phyloP scores from a whole-genome alignment of 1,140 invertebrate genomes.

The Nasonia vitripennis region DNA sequence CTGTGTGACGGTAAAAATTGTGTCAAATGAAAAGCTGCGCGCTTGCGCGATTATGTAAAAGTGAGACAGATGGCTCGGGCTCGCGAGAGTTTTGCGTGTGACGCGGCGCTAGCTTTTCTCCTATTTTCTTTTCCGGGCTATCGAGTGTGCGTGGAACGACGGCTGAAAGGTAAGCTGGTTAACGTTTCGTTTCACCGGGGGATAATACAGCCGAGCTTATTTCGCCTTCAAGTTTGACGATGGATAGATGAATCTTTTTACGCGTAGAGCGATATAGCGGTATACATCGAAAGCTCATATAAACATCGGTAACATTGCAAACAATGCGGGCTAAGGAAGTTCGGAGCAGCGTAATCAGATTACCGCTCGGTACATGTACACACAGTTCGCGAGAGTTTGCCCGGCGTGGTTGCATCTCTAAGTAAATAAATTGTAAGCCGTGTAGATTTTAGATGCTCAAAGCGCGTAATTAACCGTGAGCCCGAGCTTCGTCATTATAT shows the following conservation, averaged over 20 bases:
- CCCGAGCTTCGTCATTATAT: not conserved
- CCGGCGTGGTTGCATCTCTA: not conserved
- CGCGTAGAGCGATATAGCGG: too few relatives aligned
- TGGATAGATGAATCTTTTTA: too few relatives aligned
- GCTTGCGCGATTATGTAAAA: not conserved
- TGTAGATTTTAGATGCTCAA: not conserved
- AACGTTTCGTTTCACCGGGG: too few relatives aligned
- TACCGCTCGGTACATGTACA: not conserved
- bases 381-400: not conserved
- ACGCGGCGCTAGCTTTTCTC: not conserved
- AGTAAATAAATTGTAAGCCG: constrained; percentile 5
- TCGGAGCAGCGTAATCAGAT: constrained; percentile 9
- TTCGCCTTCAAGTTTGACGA: not conserved
- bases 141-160: too few relatives aligned
- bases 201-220: not conserved
- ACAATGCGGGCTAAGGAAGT: not conserved
- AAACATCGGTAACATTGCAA: not conserved
- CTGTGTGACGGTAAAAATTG: not conserved
- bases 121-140: not conserved
- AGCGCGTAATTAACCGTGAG: not conserved
- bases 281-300: not conserved
- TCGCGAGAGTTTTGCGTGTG: not conserved
- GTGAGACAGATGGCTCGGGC: not conserved
- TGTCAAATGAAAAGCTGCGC: constrained; percentile 35
- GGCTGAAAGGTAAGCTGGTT: too few relatives aligned